Conservation (phyloP, 2,797 vertebrate genomes). For the Epinephelus coioides region DNA sequence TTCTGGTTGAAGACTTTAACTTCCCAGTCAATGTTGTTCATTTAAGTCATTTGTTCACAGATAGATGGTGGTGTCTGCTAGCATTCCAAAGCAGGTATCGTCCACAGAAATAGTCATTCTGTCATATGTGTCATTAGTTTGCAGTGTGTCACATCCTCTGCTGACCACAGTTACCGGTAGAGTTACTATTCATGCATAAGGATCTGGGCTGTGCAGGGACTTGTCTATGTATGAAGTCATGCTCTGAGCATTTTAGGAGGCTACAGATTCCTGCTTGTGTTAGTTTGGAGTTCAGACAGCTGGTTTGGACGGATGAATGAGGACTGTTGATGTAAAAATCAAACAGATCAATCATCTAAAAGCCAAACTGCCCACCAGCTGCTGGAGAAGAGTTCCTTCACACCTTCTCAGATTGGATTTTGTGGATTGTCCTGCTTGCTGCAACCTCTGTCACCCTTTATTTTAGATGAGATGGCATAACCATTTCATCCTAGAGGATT, state of each 20-base stretch:
- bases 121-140: constrained; percentile 40
- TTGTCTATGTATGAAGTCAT: constrained; percentile 39
- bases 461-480: constrained; percentile 50
- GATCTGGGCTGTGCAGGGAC: constrained; percentile 52
- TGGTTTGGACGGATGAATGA: constrained; percentile 46
- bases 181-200: constrained; percentile 38
- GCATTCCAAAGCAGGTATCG: constrained; percentile 1
- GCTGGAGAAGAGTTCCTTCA: constrained; percentile 5
- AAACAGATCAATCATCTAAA: constrained; percentile 50
- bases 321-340: constrained; percentile 50
- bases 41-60: too few relatives aligned
- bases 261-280: constrained; percentile 44
- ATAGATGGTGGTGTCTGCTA: too few relatives aligned
- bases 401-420: constrained; percentile 9
- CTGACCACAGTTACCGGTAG: constrained; percentile 23
- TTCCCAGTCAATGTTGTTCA: too few relatives aligned
- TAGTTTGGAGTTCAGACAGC: constrained; percentile 48
- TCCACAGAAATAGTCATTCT: constrained; percentile 29
- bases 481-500: constrained; percentile 52
- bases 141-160: constrained; percentile 33
- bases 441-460: constrained; percentile 19
- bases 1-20: too few relatives aligned
- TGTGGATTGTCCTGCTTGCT: constrained; percentile 4
- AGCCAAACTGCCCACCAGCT: constrained; percentile 23
- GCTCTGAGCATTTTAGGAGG: constrained; percentile 34